phyloP scores from a whole-genome alignment of 37 sponge, comb jelly and placozoan genomes.

The Halisarca cf. caerulea region DNA sequence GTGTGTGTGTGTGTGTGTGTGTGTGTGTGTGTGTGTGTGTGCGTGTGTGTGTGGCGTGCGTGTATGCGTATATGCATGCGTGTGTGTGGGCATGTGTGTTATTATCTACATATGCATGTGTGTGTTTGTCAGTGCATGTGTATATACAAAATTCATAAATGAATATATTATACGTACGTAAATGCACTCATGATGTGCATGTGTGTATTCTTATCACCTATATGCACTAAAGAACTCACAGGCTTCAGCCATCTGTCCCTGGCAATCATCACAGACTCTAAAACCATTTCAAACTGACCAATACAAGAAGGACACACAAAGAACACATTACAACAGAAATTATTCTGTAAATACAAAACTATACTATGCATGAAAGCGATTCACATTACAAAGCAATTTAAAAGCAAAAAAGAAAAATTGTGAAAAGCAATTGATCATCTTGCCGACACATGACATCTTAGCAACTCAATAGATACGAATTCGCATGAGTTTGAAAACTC shows the following conservation, averaged over 20 bases:
- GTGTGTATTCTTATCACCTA: not conserved
- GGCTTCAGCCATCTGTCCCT: slow-evolving; percentile 62
- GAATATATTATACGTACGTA: not conserved
- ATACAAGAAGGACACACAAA: not conserved
- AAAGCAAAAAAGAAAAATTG: no score
- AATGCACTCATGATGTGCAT: not conserved
- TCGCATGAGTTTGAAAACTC: no score
- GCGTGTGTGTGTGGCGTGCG: no score
- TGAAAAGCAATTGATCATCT: no score
- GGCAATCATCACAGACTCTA: slow-evolving; percentile 60
- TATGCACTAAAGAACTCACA: slow-evolving; percentile 24
- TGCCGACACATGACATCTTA: no score
- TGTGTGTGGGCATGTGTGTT: not conserved
- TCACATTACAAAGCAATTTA: no score
- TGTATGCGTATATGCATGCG: not conserved
- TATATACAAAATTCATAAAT: no score
- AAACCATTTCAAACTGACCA: slow-evolving; percentile 68
- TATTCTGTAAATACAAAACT: no score
- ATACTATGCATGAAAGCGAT: no score
- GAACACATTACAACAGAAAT: not conserved
- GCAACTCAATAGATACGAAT: no score
- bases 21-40: no score
- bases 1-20: no score
- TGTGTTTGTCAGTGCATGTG: not conserved
- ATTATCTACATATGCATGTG: not conserved